Evolutionary conservation across 1,140 invertebrate genomes (phyloP).

Genomic region (Schlechtendalia chinensis): DNA sequence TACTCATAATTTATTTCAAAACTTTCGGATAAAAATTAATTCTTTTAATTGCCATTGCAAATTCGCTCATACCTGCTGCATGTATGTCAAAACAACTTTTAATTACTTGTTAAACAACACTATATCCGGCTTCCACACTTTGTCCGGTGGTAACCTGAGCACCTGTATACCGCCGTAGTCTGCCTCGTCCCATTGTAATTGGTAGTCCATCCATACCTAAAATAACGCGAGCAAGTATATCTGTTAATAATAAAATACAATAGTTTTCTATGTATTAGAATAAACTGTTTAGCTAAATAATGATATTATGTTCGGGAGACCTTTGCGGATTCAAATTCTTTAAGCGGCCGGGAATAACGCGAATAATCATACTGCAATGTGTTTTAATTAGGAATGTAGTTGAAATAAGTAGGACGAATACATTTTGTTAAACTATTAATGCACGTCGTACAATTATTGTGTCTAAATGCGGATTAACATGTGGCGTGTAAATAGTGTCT

Average conservation of each 20-base stretch:
- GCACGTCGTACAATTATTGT: too few relatives aligned
- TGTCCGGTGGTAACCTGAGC: constrained; percentile 91
- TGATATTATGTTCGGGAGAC: too few relatives aligned
- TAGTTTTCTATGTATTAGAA: too few relatives aligned
- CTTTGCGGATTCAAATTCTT: too few relatives aligned
- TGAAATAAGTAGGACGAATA: too few relatives aligned
- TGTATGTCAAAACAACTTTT: constrained; percentile 16
- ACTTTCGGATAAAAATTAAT: constrained; percentile 33
- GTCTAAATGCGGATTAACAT: too few relatives aligned
- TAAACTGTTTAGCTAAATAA: too few relatives aligned
- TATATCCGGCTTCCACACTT: constrained; percentile 99
- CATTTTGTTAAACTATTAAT: too few relatives aligned
- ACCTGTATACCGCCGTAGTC: constrained; percentile 97
- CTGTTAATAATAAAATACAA: background rate
- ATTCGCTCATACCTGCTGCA: background rate
- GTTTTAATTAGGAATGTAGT: too few relatives aligned
- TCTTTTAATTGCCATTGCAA: constrained; percentile 20
- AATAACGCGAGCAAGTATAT: constrained; percentile 29
- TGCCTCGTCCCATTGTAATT: constrained; percentile 95
- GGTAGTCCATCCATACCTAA: constrained; percentile 95
- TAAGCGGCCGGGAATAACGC: too few relatives aligned
- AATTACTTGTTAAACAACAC: constrained; percentile 99
- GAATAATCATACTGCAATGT: too few relatives aligned
- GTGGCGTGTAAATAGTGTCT: too few relatives aligned
- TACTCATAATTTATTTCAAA: constrained; percentile 20